Conservation (phyloP, 37 sponge, comb jelly and placozoan genomes). For the Tethya wilhelma region DNA sequence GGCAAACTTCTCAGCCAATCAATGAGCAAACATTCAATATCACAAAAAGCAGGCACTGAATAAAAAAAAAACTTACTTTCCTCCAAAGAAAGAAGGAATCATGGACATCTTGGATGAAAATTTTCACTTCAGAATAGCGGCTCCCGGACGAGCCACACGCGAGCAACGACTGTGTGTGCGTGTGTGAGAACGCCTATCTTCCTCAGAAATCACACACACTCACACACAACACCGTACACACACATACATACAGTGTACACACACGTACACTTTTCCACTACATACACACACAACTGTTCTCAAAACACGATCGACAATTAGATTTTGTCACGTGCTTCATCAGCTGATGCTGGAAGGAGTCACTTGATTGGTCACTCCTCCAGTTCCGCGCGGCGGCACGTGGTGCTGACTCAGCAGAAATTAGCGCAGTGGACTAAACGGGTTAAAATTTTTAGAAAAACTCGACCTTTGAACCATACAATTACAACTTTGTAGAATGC, state of each 20-base stretch:
- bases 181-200: neutral
- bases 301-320: neutral
- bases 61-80: neutral
- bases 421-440: neutral
- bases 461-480: too few species aligned
- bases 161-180: too few species aligned
- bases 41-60: too few species aligned
- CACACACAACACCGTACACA: neutral
- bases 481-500: neutral
- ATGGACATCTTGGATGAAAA: neutral
- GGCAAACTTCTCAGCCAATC: too few species aligned
- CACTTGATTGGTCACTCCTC: constrained; percentile 5
- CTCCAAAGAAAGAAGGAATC: constrained; percentile 1
- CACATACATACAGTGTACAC: neutral
- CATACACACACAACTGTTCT: neutral
- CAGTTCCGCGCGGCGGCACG: neutral
- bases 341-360: constrained; percentile 9
- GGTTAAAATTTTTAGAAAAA: too few species aligned
- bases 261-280: neutral
- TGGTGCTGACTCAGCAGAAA: neutral
- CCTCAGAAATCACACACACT: neutral
- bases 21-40: too few species aligned
- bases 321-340: constrained; percentile 7
- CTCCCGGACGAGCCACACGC: neutral
- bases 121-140: neutral